These are phyloP conservation scores for Tetragonula carbonaria DNA, from an alignment of 2,888 invertebrate species.

Conservation along the genomic window DNA sequence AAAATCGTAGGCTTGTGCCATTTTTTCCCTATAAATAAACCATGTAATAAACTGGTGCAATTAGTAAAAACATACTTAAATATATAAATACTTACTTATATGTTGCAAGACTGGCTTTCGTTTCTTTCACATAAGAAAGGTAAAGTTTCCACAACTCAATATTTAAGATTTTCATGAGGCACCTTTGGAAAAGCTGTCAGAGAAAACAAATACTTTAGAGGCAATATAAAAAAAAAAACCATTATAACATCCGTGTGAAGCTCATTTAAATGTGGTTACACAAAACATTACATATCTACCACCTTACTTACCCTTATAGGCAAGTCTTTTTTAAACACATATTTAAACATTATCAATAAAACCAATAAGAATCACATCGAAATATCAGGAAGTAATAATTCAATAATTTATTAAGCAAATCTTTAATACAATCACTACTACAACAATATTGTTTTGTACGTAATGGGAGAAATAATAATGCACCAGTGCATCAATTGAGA, in stretches of 20 bases:
- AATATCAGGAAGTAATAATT: constrained; percentile 64
- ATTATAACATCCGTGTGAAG: constrained; percentile 38
- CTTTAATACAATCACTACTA: constrained; percentile 68
- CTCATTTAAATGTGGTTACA: constrained; percentile 48
- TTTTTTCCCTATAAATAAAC: constrained; percentile 92
- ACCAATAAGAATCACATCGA: constrained; percentile 66
- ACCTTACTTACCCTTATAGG: constrained; percentile 81
- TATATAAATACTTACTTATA: constrained; percentile 91
- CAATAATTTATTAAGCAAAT: constrained; percentile 68
- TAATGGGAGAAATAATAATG: constrained; percentile 80
- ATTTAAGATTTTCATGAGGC: constrained; percentile 98
- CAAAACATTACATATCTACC: constrained; percentile 64
- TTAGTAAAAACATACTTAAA: constrained; percentile 10
- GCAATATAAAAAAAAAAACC: constrained; percentile 45
- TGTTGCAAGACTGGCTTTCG: constrained; percentile 95
- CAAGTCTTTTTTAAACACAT: constrained; percentile 67
- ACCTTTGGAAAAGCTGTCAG: constrained; percentile 96
- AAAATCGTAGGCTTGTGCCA: constrained; percentile 99
- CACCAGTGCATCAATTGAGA: constrained; percentile 79
- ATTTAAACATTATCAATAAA: constrained; percentile 57
- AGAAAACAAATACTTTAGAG: constrained; percentile 77
- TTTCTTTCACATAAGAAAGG: constrained; percentile 98
- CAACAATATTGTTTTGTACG: constrained; percentile 58
- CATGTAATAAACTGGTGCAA: constrained; percentile 10
- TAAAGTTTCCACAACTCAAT: constrained; percentile 99